Evolutionary conservation across 2,888 invertebrate genomes (phyloP), one percentile per base, ranked within the genome.

Genomic region (Ectemnius continuus): DNA sequence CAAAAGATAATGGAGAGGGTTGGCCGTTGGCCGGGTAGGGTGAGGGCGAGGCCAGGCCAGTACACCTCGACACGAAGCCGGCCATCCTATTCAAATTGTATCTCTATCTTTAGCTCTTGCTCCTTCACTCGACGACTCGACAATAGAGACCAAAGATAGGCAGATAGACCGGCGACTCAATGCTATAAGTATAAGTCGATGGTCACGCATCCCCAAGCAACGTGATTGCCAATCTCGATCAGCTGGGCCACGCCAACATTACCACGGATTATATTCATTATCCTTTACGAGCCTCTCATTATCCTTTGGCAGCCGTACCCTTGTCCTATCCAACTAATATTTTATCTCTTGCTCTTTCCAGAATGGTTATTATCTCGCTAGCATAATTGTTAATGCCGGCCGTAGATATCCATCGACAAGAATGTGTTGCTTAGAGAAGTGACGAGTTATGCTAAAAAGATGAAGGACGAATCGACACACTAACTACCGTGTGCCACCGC

Each of bases 21-120:
- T 18, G 62, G 48, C 8, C 18, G 13, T 14, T 52, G 52, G 52
- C 16, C 52, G 16, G 52, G 23, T 47, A 48, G 48, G 62, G 62
- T 48, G 23, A 23, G 2, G 23, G 23, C 23, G 23, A 23, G 23
- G 23, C 23, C 11, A 47, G 47, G 48, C 23, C 23, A 61, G 61
- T n/a, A 13, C 23, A 57, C 16, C 28, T 36, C 48, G 23, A 23
- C 23, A 2, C 23, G 18, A 56, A 28, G 48, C 18, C 0, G 48
- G n/a, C 0, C 46, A 57, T 14, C 16, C 61, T 60, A 48, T 64
- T 28, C 61, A 26, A 52, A 64, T 36, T 52, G 52, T 68, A 58
- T 72, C 59, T 61, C 75, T 74, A 74, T 76, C 76, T 76, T 76
- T 74, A 70, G 70, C 61, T 36, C 36, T 46, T 18, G 23, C 48